These are phyloP conservation scores for Orycteropus afer DNA, from an alignment of 2,113 vertebrate genomes.

Conservation along the genomic window DNA sequence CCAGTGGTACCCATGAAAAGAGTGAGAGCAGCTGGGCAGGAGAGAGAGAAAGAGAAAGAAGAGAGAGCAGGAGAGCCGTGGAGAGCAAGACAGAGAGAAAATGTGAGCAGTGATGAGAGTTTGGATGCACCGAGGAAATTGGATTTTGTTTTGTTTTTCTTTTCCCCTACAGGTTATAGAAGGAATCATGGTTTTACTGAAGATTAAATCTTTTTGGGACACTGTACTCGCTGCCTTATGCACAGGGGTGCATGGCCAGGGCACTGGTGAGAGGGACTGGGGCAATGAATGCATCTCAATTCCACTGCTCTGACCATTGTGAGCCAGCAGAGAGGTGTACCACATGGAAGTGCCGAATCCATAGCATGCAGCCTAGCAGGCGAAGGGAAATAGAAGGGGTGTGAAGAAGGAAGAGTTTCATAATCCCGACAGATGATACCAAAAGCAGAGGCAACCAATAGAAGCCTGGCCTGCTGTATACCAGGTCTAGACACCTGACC, in stretches of 20 bases:
- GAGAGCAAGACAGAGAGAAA: slow-evolving; percentile 43
- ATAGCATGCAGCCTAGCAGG: background rate
- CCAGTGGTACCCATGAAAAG: slow-evolving; percentile 46
- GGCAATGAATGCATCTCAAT: background rate
- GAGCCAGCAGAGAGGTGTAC: background rate
- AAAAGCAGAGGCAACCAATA: background rate
- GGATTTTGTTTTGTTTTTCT: background rate
- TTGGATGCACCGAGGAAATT: slow-evolving; percentile 33
- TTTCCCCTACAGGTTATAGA: background rate
- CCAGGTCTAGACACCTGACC: background rate
- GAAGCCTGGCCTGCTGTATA: slow-evolving; percentile 26
- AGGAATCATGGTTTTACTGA: background rate
- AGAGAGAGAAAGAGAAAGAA: background rate
- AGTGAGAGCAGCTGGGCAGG: slow-evolving; percentile 25
- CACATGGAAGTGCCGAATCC: accelerated
- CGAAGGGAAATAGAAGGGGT: background rate
- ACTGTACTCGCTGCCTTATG: background rate
- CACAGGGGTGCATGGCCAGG: background rate
- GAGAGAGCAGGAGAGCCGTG: background rate
- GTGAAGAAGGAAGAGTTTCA: background rate
- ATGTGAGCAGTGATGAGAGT: slow-evolving; percentile 35
- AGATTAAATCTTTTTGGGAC: slow-evolving; percentile 23
- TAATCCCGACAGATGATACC: background rate
- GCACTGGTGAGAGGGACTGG: background rate
- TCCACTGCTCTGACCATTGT: background rate